phyloP scores from a whole-genome alignment of 2,797 vertebrate genomes.

The Arrhamphus sclerolepis region DNA sequence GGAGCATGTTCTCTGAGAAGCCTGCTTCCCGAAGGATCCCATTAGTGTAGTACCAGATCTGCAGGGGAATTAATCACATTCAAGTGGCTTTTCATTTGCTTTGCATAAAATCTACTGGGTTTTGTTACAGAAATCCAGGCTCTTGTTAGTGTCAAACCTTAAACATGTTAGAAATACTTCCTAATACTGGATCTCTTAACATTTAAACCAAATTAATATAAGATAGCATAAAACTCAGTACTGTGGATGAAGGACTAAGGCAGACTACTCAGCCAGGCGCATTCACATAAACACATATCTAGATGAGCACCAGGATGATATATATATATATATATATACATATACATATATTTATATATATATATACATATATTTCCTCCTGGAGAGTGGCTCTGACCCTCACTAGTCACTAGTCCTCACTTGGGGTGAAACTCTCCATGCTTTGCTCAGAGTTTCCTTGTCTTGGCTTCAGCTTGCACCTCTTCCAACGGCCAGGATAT shows the following conservation, averaged over 20 bases:
- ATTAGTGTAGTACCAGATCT: slow-evolving; percentile 98
- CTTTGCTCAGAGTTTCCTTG: too few relatives aligned
- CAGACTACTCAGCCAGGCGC: not conserved
- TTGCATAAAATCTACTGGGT: not conserved
- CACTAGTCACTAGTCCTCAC: too few relatives aligned
- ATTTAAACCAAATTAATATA: not conserved
- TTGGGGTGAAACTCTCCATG: too few relatives aligned
- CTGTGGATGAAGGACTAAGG: too few relatives aligned
- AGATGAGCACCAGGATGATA: not conserved
- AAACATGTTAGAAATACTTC: slow-evolving; percentile 1
- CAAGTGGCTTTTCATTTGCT: not conserved
- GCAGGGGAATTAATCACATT: slow-evolving; percentile 21
- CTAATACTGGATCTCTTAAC: not conserved
- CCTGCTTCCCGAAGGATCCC: slow-evolving; percentile 89
- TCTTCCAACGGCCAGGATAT: too few relatives aligned
- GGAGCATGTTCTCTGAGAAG: slow-evolving; percentile 78
- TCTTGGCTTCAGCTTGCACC: too few relatives aligned
- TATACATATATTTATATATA: too few relatives aligned
- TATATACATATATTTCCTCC: too few relatives aligned
- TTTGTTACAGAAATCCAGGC: not conserved
- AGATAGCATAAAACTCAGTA: not conserved
- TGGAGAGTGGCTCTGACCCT: too few relatives aligned
- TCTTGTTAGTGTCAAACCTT: not conserved
- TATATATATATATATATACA: too few relatives aligned
- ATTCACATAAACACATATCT: not conserved